Evolutionary conservation across 2,113 vertebrate genomes (phyloP).

Genomic region (Excalfactoria chinensis): DNA sequence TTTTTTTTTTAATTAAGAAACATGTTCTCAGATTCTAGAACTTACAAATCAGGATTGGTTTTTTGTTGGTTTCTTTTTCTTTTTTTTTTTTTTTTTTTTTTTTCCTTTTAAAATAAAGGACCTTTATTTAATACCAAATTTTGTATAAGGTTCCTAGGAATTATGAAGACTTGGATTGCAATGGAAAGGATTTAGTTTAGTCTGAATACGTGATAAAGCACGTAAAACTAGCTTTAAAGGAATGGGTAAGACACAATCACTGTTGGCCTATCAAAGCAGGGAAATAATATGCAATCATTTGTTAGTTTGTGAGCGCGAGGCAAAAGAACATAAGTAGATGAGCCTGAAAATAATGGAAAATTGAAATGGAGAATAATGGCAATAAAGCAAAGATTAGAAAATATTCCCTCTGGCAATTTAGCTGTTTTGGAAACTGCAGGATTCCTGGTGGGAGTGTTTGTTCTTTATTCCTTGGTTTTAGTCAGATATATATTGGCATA

Average conservation of each 20-base stretch:
- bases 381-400: conserved; percentile 79
- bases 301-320: conserved; percentile 64
- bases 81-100: not conserved
- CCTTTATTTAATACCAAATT: conserved; percentile 56
- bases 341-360: conserved; percentile 70
- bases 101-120: conserved; percentile 44
- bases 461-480: conserved; percentile 70
- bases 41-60: conserved; percentile 23
- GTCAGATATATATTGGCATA: conserved; percentile 67
- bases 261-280: conserved; percentile 50
- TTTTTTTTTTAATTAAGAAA: not conserved
- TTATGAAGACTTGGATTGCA: conserved; percentile 41
- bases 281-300: conserved; percentile 53
- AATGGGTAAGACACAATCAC: conserved; percentile 35
- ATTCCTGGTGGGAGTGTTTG: conserved; percentile 73
- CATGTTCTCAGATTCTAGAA: conserved; percentile 42
- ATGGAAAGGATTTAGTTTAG: conserved; percentile 36
- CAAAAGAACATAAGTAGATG: conserved; percentile 56
- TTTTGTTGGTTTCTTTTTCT: not conserved
- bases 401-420: conserved; percentile 71
- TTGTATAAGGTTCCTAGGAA: conserved; percentile 64
- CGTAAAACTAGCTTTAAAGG: conserved; percentile 55
- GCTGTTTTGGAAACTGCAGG: conserved; percentile 71
- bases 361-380: conserved; percentile 74
- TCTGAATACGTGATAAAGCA: conserved; percentile 26